Conservation (phyloP, 2,113 vertebrate genomes). For the Danionella cerebrum region DNA sequence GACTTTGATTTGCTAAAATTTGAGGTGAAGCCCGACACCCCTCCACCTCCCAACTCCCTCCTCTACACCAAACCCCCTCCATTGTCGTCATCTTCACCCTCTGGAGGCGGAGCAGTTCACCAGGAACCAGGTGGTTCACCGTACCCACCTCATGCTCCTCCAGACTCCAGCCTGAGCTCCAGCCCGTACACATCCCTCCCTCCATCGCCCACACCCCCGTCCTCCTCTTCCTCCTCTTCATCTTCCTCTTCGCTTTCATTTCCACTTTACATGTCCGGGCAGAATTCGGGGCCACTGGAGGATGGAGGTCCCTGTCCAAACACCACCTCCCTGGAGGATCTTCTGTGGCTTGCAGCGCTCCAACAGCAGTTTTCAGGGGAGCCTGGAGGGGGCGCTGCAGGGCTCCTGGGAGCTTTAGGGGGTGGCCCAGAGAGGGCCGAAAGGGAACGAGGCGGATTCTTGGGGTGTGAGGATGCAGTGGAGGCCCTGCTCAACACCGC, state of each 20-base stretch:
- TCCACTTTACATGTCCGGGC: conserved; percentile 59
- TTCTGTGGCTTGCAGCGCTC: conserved; percentile 93
- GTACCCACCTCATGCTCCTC: conserved; percentile 76
- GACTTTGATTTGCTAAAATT: conserved; percentile 99
- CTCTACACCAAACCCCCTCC: conserved; percentile 64
- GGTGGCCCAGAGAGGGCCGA: conserved; percentile 58
- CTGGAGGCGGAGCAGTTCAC: conserved; percentile 36
- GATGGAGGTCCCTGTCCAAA: conserved; percentile 59
- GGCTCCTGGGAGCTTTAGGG: conserved; percentile 59
- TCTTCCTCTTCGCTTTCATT: conserved; percentile 69
- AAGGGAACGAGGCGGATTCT: conserved; percentile 73
- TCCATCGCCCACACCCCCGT: conserved; percentile 85
- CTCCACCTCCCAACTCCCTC: conserved; percentile 77
- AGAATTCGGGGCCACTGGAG: conserved; percentile 74
- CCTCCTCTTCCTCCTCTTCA: conserved; percentile 59
- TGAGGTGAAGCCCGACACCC: conserved; percentile 85
- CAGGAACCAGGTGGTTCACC: conserved; percentile 59
- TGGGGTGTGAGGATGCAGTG: conserved; percentile 93
- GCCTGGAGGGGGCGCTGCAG: conserved; percentile 65
- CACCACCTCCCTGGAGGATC: conserved; percentile 83
- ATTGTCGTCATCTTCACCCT: too few relatives aligned
- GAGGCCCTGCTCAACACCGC: conserved; percentile 89
- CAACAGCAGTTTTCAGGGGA: conserved; percentile 92
- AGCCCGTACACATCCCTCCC: conserved; percentile 96
- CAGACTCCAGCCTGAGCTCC: conserved; percentile 90